A percentile compares a stretch with the other conserved stretches of the same genome.
Conservation (phyloP, 2,113 vertebrate genomes). For the Miniopterus natalensis region DNA sequence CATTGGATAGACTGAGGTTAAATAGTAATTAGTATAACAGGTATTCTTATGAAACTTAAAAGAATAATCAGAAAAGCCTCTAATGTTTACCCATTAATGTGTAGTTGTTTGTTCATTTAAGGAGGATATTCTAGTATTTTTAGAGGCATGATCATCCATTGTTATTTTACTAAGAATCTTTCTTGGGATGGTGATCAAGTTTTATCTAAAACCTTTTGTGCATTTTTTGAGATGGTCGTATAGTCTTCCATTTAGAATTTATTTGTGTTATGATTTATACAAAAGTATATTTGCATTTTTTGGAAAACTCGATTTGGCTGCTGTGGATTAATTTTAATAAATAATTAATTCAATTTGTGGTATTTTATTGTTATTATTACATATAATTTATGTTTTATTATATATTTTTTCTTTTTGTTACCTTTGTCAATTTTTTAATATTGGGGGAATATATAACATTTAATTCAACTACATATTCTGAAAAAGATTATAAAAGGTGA, state of each 20-base stretch:
- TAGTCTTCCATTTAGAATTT: not conserved
- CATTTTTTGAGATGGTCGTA: not conserved
- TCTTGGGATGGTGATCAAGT: not conserved
- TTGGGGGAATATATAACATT: not conserved
- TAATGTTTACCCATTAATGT: not conserved
- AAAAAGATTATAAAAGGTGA: not conserved
- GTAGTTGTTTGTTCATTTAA: not conserved
- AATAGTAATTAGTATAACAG: not conserved
- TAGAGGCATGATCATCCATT: not conserved
- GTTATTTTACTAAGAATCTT: not conserved
- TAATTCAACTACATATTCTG: not conserved
- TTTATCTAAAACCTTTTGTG: not conserved
- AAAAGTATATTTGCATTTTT: not conserved
- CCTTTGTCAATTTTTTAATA: not conserved
- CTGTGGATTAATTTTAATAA: not conserved
- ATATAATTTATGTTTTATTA: conserved; percentile 16
- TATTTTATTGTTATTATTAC: not conserved
- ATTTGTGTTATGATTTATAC: not conserved
- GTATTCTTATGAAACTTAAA: not conserved
- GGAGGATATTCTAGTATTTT: not conserved
- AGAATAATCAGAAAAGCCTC: not conserved
- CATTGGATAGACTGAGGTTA: conserved; percentile 35
- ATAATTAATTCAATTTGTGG: not conserved
- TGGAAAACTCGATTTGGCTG: not conserved
- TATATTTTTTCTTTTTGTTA: not conserved